These are phyloP conservation scores for Acanthisitta chloris DNA, from an alignment of 2,113 vertebrate species.

Conservation along the genomic window DNA sequence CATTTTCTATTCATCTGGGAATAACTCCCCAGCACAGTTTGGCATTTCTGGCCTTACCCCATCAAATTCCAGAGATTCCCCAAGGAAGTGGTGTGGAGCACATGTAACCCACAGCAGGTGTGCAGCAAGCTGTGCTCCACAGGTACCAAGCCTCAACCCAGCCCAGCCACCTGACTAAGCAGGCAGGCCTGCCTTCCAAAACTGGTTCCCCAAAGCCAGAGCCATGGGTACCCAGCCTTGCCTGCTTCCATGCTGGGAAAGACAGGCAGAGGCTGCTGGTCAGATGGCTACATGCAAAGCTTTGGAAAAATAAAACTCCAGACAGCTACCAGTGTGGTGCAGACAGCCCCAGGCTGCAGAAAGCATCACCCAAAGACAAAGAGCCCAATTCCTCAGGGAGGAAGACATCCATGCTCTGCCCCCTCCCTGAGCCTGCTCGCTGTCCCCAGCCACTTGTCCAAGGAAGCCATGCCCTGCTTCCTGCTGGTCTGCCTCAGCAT, in stretches of 20 bases:
- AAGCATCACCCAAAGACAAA: fast-evolving
- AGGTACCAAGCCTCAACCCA: background rate
- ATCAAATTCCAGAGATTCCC: background rate
- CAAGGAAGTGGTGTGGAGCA: background rate
- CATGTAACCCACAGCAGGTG: background rate
- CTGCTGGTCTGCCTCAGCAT: background rate
- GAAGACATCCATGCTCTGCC: too few species aligned
- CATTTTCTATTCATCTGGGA: background rate
- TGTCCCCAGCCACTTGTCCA: fast-evolving
- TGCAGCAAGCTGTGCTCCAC: background rate
- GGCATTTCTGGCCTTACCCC: fast-evolving
- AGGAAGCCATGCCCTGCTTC: background rate
- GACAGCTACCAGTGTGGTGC: fast-evolving
- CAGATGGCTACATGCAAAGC: fast-evolving
- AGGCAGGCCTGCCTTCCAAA: background rate
- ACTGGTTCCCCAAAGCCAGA: fast-evolving
- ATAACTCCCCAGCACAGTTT: fast-evolving
- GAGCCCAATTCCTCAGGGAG: too few species aligned
- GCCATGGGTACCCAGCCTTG: background rate
- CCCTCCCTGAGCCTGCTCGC: background rate
- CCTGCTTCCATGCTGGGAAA: fast-evolving
- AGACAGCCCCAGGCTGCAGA: fast-evolving
- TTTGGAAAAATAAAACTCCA: background rate
- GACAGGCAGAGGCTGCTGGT: background rate
- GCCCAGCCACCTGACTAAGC: background rate